These are phyloP conservation scores for Austrolebias charrua DNA, from an alignment of 2,797 vertebrate species.

Conservation along the genomic window DNA sequence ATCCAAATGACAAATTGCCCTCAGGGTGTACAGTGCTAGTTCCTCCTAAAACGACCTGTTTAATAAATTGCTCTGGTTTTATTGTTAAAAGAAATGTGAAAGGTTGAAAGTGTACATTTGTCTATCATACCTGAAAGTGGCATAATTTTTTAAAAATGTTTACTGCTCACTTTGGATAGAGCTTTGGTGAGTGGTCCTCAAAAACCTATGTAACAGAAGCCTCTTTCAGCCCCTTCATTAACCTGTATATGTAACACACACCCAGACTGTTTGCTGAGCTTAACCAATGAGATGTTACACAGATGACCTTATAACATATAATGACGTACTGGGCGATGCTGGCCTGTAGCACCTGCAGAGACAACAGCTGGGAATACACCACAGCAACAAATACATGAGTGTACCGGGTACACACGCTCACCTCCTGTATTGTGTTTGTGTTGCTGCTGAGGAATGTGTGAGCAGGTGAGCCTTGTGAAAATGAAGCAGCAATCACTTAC, in stretches of 20 bases:
- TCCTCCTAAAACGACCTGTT: constrained; percentile 36
- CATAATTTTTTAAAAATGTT: constrained; percentile 65
- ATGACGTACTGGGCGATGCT: constrained; percentile 35
- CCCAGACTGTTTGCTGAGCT: not conserved
- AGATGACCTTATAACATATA: constrained; percentile 36
- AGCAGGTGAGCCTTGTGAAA: constrained; percentile 58
- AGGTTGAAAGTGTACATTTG: constrained; percentile 11
- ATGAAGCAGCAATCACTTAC: constrained; percentile 29
- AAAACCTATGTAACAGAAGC: constrained; percentile 49
- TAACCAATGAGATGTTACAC: constrained; percentile 31
- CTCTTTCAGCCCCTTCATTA: constrained; percentile 15
- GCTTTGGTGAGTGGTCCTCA: constrained; percentile 71
- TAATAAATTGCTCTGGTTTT: constrained; percentile 60
- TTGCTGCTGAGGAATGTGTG: constrained; percentile 64
- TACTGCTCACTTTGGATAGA: constrained; percentile 47
- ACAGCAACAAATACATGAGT: constrained; percentile 34
- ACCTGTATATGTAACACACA: constrained; percentile 16
- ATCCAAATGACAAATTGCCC: constrained; percentile 41
- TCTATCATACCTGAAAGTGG: constrained; percentile 22
- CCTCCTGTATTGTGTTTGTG: constrained; percentile 64
- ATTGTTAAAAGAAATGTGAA: constrained; percentile 39
- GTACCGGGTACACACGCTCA: constrained; percentile 26
- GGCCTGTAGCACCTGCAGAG: constrained; percentile 53
- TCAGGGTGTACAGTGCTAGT: constrained; percentile 41
- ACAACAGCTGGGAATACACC: constrained; percentile 71